A percentile compares a stretch with the other conserved stretches of the same genome.
phyloP scores from a whole-genome alignment of 2,113 vertebrate species.

The Cacatua alba region DNA sequence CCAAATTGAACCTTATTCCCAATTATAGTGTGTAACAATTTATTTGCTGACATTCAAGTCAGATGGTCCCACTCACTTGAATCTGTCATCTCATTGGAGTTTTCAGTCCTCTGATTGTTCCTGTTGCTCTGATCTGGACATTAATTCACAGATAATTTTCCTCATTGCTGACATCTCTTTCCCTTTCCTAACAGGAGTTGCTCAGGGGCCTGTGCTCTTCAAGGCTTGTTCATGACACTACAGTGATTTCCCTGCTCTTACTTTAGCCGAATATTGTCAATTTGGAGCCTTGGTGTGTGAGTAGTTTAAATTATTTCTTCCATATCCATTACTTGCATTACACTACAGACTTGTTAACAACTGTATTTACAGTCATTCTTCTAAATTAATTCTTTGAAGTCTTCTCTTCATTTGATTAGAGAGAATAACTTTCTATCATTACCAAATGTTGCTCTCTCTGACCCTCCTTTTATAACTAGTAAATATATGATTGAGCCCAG shows the following conservation, averaged over 20 bases:
- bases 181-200: background rate
- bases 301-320: background rate
- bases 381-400: background rate
- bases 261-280: background rate
- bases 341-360: background rate
- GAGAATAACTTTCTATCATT: background rate
- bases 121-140: background rate
- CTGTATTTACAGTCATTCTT: background rate
- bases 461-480: background rate
- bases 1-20: background rate
- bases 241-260: background rate
- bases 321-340: background rate
- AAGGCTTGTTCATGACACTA: background rate
- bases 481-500: background rate
- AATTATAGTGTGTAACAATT: background rate
- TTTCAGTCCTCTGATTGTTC: background rate
- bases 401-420: background rate
- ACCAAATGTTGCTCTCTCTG: background rate
- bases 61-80: background rate
- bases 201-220: background rate
- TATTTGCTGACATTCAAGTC: background rate
- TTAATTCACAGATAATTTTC: background rate
- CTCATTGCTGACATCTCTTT: background rate
- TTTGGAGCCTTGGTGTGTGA: background rate
- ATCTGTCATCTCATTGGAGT: background rate